Evolutionary conservation across 35 echinoderm and acorn worm species (phyloP).

Genomic region (Ophioderma brevispina): DNA sequence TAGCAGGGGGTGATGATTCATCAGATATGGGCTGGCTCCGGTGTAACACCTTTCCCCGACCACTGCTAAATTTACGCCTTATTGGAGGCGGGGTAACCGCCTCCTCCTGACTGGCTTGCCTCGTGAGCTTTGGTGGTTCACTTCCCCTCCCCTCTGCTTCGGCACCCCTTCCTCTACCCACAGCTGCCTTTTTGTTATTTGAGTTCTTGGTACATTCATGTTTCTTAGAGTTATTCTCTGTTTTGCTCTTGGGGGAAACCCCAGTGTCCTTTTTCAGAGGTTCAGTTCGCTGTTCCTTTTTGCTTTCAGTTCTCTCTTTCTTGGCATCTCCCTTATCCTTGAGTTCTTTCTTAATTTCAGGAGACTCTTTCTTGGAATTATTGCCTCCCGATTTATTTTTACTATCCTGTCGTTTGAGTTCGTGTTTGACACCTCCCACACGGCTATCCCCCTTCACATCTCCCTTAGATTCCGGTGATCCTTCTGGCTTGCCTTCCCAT

Average conservation of each 20-base stretch:
- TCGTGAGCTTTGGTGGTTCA: slow-evolving; percentile 44
- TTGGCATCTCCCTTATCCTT: slow-evolving; percentile 39
- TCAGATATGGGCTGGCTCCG: slow-evolving; percentile 76
- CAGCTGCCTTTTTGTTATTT: slow-evolving; percentile 7
- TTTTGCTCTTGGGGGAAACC: slow-evolving; percentile 50
- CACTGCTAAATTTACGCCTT: slow-evolving; percentile 51
- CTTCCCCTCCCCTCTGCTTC: slow-evolving; percentile 46
- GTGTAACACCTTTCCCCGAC: slow-evolving; percentile 60
- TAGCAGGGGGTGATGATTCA: slow-evolving; percentile 83
- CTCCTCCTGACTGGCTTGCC: slow-evolving; percentile 88
- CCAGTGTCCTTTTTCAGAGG: slow-evolving; percentile 39
- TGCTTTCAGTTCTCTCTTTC: slow-evolving; percentile 41
- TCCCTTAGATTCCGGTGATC: not conserved
- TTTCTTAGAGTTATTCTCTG: slow-evolving; percentile 42
- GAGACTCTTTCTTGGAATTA: slow-evolving; percentile 18
- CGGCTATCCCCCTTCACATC: slow-evolving; percentile 17
- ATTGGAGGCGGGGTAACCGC: slow-evolving; percentile 21
- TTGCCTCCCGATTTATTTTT: slow-evolving; percentile 11
- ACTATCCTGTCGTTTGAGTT: slow-evolving; percentile 36
- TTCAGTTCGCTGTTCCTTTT: slow-evolving; percentile 38
- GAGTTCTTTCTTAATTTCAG: slow-evolving; percentile 29
- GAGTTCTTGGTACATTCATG: slow-evolving; percentile 57
- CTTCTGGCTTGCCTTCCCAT: slow-evolving; percentile 8
- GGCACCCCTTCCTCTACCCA: slow-evolving; percentile 36
- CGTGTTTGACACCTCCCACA: slow-evolving; percentile 21